Conservation (phyloP, 2,888 invertebrate genomes). For the Nymphalis urticae region DNA sequence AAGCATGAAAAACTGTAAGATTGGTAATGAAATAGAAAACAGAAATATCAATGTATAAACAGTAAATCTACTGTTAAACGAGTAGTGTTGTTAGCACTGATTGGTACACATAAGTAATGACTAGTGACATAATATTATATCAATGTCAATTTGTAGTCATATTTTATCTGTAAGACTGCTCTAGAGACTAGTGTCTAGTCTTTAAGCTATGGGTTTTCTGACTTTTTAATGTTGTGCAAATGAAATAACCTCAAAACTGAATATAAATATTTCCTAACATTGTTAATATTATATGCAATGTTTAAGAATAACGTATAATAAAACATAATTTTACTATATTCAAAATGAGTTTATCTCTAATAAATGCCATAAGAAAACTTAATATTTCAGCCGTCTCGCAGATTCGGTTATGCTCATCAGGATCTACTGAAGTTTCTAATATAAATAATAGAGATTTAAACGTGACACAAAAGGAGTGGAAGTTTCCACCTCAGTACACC, state of each 20-base stretch:
- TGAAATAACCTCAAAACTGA: slow-evolving; percentile 1
- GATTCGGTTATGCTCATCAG: slow-evolving; percentile 56
- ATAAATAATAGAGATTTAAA: slow-evolving; percentile 47
- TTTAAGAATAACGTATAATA: neutral
- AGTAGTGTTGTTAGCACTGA: too few relatives aligned
- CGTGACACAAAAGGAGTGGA: slow-evolving; percentile 71
- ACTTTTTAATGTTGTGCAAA: neutral
- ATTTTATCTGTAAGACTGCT: too few relatives aligned
- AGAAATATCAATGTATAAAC: too few relatives aligned
- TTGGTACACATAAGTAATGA: too few relatives aligned
- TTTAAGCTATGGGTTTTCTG: too few relatives aligned
- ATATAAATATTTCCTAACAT: neutral
- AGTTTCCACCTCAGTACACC: slow-evolving; percentile 77
- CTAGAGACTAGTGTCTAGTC: too few relatives aligned
- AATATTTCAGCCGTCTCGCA: slow-evolving; percentile 57
- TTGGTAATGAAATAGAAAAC: too few relatives aligned
- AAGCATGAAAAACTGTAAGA: too few relatives aligned
- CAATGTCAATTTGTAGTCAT: too few relatives aligned
- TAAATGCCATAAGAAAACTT: slow-evolving; percentile 66
- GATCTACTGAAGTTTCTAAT: slow-evolving; percentile 39
- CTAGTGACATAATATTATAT: too few relatives aligned
- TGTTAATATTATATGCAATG: neutral
- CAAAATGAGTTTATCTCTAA: slow-evolving; percentile 61
- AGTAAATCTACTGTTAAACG: too few relatives aligned
- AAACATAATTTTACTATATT: neutral